phyloP scores from a whole-genome alignment of 2,888 invertebrate species.

The Caenorhabditis sp. region DNA sequence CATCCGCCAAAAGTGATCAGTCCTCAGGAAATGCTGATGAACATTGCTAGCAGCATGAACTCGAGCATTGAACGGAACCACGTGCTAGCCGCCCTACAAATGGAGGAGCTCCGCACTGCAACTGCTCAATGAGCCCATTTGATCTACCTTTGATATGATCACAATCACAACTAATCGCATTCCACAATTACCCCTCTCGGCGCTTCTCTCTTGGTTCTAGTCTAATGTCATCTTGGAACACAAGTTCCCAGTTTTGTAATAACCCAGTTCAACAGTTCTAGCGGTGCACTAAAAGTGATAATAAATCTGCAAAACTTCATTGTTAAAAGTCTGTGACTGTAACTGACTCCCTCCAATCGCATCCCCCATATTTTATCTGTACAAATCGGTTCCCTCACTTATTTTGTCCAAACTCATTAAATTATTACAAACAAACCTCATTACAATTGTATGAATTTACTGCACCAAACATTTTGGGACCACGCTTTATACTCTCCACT shows the following conservation, averaged over 20 bases:
- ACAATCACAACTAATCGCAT: slow-evolving; percentile 38
- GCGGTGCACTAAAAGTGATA: slow-evolving; percentile 10
- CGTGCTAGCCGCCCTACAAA: slow-evolving; percentile 28
- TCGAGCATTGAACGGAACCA: slow-evolving; percentile 29
- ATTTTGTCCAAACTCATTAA: slow-evolving; percentile 10
- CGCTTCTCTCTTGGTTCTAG: slow-evolving; percentile 19
- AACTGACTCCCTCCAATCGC: neutral
- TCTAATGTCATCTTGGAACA: slow-evolving; percentile 1
- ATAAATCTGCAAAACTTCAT: neutral
- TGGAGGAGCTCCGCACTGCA: slow-evolving; percentile 39
- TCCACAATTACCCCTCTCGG: slow-evolving; percentile 5
- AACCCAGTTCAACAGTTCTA: slow-evolving; percentile 2
- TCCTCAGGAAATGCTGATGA: slow-evolving; percentile 39
- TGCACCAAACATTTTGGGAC: slow-evolving; percentile 2
- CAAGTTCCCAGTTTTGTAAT: neutral
- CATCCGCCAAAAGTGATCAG: slow-evolving; percentile 28
- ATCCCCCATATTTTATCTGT: slow-evolving; percentile 17
- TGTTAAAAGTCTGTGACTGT: neutral
- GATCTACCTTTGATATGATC: neutral
- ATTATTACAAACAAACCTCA: slow-evolving; percentile 1
- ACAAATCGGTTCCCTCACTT: slow-evolving; percentile 18
- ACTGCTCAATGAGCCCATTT: slow-evolving; percentile 30
- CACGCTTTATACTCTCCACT: slow-evolving; percentile 9
- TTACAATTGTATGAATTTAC: neutral
- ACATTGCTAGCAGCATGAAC: slow-evolving; percentile 39